A percentile compares a stretch with the other conserved stretches of the same genome.
Evolutionary conservation across 2,113 vertebrate genomes (phyloP).

Genomic region (Uria lomvia): DNA sequence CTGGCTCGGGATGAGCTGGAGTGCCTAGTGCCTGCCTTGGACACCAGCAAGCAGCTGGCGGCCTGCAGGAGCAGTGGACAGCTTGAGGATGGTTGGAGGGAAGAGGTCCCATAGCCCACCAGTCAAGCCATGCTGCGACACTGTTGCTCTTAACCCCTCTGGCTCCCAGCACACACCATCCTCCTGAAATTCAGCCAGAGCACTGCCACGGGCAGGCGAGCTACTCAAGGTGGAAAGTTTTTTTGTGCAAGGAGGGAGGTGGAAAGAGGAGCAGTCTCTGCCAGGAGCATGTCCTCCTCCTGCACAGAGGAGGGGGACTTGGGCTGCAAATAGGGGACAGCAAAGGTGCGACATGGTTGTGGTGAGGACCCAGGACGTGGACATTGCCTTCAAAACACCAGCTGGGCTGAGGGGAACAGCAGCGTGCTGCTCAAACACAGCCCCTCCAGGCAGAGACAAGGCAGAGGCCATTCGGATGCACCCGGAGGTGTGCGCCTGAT

Average conservation of each 20-base stretch:
- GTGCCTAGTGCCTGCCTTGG: neutral
- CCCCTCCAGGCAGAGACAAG: neutral
- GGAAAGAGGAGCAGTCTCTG: neutral
- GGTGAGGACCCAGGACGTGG: rapidly evolving
- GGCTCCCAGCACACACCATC: neutral
- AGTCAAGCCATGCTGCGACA: neutral
- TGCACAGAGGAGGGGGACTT: neutral
- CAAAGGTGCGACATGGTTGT: neutral
- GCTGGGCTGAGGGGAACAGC: neutral
- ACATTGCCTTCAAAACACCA: neutral
- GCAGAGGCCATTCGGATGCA: neutral
- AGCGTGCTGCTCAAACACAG: neutral
- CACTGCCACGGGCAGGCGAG: rapidly evolving
- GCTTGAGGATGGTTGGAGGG: neutral
- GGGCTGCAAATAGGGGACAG: neutral
- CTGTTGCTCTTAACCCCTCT: neutral
- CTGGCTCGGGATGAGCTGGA: neutral
- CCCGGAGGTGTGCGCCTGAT: rapidly evolving
- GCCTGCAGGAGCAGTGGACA: neutral
- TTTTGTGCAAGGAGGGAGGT: rapidly evolving
- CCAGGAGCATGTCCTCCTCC: neutral
- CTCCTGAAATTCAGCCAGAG: neutral
- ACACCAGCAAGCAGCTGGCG: neutral
- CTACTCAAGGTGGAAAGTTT: neutral
- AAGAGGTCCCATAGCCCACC: neutral